Evolutionary conservation across 2,113 vertebrate genomes (phyloP).

Genomic region (Aramus guarauna): DNA sequence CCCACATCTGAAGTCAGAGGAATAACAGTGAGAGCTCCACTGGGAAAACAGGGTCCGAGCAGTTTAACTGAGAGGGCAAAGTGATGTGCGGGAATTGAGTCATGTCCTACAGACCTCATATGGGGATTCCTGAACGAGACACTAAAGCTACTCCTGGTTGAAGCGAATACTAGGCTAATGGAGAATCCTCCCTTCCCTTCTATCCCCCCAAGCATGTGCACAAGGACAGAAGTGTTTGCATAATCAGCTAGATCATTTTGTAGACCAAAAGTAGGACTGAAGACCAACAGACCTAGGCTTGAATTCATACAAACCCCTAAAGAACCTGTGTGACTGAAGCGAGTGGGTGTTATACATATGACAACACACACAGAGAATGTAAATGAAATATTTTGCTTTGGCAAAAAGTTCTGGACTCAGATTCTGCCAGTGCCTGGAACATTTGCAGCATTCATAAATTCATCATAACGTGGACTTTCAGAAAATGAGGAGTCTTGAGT

Average conservation of each 20-base stretch:
- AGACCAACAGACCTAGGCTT: not conserved
- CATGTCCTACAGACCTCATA: rapidly evolving
- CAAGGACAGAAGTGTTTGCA: not conserved
- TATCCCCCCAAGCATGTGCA: rapidly evolving
- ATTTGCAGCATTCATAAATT: not conserved
- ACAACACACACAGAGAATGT: not conserved
- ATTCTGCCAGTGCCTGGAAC: not conserved
- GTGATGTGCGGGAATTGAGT: not conserved
- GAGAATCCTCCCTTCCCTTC: not conserved
- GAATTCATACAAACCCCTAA: not conserved
- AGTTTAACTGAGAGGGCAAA: rapidly evolving
- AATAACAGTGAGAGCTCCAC: not conserved
- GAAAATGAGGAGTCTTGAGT: not conserved
- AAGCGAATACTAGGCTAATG: rapidly evolving
- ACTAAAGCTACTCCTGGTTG: not conserved
- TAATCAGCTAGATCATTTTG: not conserved
- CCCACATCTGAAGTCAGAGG: not conserved
- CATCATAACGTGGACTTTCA: not conserved
- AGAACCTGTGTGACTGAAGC: rapidly evolving
- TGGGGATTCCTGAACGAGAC: rapidly evolving
- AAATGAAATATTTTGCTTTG: not conserved
- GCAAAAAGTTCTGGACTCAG: not conserved
- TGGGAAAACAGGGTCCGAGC: not conserved
- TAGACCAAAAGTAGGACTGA: not conserved
- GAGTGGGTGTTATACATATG: rapidly evolving